A percentile compares a stretch with the other conserved stretches of the same genome.
phyloP scores from a whole-genome alignment of 2,888 invertebrate genomes.

The Nysson spinosus region DNA sequence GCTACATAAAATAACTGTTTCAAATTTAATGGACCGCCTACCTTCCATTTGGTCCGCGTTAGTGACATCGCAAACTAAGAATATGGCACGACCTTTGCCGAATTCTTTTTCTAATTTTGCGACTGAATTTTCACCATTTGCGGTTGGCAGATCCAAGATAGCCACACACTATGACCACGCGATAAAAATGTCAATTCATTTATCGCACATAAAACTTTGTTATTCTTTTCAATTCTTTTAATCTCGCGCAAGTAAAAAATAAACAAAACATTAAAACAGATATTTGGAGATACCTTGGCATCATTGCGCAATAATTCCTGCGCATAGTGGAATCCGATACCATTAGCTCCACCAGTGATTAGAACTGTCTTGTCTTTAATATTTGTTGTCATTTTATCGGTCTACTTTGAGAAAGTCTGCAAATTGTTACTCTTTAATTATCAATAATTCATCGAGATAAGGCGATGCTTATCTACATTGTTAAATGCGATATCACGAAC shows the following conservation, averaged over 20 bases:
- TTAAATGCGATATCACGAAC: too few species aligned
- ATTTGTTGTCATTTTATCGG: constrained; percentile 47
- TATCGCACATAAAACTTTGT: neutral
- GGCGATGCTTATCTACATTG: too few species aligned
- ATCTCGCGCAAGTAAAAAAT: too few species aligned
- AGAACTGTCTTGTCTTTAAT: constrained; percentile 54
- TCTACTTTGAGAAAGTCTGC: neutral
- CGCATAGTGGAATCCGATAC: constrained; percentile 79
- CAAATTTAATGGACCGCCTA: too few species aligned
- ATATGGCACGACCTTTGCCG: constrained; percentile 77
- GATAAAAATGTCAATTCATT: neutral
- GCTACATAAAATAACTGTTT: too few species aligned
- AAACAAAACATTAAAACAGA: neutral
- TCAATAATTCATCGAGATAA: too few species aligned
- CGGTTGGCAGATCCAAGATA: constrained; percentile 73
- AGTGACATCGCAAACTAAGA: constrained; percentile 79
- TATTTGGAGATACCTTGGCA: constrained; percentile 56
- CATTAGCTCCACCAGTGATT: constrained; percentile 80
- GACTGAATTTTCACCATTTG: constrained; percentile 76
- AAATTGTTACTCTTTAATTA: too few species aligned
- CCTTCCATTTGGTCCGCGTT: constrained; percentile 77
- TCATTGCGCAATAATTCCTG: constrained; percentile 78
- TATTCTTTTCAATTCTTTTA: too few species aligned
- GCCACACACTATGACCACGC: constrained; percentile 67
- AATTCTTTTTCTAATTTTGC: constrained; percentile 76